Percentiles rank a stretch among this genome's conserved stretches.
These are phyloP conservation scores for Grammomys surdaster DNA, from an alignment of 2,113 vertebrate species.

Conservation along the genomic window DNA sequence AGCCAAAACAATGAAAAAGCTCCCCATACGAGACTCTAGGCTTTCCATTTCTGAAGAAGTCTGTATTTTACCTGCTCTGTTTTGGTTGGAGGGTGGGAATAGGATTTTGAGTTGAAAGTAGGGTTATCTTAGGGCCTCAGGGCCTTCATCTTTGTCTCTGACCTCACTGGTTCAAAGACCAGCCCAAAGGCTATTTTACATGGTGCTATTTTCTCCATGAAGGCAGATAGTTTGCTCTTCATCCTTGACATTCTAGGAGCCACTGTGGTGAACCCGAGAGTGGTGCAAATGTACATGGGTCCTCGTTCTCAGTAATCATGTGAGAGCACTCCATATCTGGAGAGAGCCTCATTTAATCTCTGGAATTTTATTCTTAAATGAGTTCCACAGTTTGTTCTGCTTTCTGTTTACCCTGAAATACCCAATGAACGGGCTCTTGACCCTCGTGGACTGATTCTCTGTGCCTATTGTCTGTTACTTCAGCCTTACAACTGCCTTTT, in stretches of 20 bases:
- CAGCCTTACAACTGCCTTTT: background rate
- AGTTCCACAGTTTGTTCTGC: background rate
- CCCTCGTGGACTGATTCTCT: background rate
- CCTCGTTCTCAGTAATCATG: background rate
- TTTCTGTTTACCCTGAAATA: background rate
- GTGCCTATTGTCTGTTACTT: background rate
- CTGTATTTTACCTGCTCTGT: background rate
- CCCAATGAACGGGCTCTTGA: background rate
- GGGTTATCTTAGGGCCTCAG: background rate
- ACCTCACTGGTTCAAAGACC: background rate
- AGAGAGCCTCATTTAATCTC: background rate
- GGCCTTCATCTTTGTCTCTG: background rate
- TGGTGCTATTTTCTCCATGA: background rate
- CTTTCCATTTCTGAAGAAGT: slow-evolving; percentile 12
- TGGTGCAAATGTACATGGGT: background rate
- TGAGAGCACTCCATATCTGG: background rate
- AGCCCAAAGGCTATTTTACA: background rate
- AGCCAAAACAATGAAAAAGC: background rate
- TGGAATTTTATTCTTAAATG: background rate
- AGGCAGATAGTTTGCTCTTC: background rate
- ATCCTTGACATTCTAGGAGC: background rate
- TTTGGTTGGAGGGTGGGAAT: background rate
- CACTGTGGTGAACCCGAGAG: background rate
- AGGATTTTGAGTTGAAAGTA: slow-evolving; percentile 19
- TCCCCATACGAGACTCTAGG: background rate